Percentiles rank a stretch among this genome's conserved stretches.
Evolutionary conservation across 2,113 vertebrate species (phyloP).

Genomic region (Electrona antarctica): DNA sequence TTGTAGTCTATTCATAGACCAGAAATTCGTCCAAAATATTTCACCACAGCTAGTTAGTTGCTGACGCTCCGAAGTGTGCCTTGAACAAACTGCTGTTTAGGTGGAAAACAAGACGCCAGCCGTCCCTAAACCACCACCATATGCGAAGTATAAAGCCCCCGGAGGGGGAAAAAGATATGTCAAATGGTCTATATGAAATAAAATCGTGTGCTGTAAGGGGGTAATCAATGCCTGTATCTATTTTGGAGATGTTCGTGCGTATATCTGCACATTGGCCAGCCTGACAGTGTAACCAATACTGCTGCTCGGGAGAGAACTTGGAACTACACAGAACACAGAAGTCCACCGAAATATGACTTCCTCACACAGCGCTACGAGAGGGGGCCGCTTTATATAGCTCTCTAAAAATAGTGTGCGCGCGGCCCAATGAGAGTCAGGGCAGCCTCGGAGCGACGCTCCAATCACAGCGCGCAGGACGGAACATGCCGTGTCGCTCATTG

Average conservation of each 20-base stretch:
- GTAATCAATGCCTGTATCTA: constrained; percentile 2
- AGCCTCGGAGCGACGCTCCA: constrained; percentile 73
- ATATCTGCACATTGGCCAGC: neutral
- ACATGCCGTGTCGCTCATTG: constrained; percentile 77
- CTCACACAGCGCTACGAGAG: constrained; percentile 30
- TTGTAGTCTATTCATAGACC: constrained; percentile 9
- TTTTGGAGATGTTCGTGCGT: constrained; percentile 2
- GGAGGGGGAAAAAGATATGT: neutral
- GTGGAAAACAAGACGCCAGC: neutral
- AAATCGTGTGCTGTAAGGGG: neutral
- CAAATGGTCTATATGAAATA: neutral
- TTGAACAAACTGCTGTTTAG: neutral
- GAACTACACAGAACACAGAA: constrained; percentile 1
- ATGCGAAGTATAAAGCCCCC: neutral
- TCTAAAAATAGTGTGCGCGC: constrained; percentile 87
- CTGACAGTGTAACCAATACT: neutral
- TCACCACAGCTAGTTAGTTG: constrained; percentile 36
- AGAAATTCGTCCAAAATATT: constrained; percentile 32
- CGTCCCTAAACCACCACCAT: neutral
- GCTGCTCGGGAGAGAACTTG: neutral
- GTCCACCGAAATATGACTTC: constrained; percentile 44
- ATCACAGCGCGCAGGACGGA: constrained; percentile 65
- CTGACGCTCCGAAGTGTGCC: constrained; percentile 1
- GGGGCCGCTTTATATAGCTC: constrained; percentile 81
- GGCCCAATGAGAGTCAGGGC: constrained; percentile 72